Evolutionary conservation across 1,140 invertebrate species (phyloP).

Genomic region (Elysia chlorotica): DNA sequence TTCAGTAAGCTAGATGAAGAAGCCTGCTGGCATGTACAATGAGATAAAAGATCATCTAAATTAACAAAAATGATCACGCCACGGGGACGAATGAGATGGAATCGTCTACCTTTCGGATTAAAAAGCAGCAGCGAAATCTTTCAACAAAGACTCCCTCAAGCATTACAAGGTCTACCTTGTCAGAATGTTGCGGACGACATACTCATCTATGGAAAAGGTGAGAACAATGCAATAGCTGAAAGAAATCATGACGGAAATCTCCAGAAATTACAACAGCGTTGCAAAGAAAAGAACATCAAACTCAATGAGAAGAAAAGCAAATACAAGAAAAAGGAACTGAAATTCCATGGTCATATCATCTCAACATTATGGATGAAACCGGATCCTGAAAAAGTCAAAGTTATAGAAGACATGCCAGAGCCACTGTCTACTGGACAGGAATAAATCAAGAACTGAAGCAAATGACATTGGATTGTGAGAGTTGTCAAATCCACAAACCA

Average conservation of each 20-base stretch:
- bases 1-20: constrained; percentile 40
- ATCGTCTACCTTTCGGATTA: constrained; percentile 35
- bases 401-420: constrained; percentile 10
- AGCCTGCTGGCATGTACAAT: constrained; percentile 43
- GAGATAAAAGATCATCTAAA: constrained; percentile 36
- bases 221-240: constrained; percentile 9
- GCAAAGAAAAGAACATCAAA: constrained; percentile 20
- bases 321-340: constrained; percentile 32
- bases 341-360: constrained; percentile 40
- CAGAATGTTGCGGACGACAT: constrained; percentile 26
- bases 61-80: constrained; percentile 46
- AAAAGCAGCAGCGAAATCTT: constrained; percentile 37
- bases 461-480: constrained; percentile 26
- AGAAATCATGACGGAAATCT: constrained; percentile 18
- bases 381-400: neutral
- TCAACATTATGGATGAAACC: constrained; percentile 2
- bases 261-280: constrained; percentile 18
- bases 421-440: constrained; percentile 39
- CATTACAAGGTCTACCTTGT: constrained; percentile 24
- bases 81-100: constrained; percentile 36
- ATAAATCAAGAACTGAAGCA: constrained; percentile 37
- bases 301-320: constrained; percentile 32
- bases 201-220: constrained; percentile 17
- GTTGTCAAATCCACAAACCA: constrained; percentile 29
- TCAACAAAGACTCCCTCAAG: constrained; percentile 26